A percentile compares a stretch with the other conserved stretches of the same genome.
These are phyloP conservation scores for Drosophila willistoni DNA, from an alignment of 1,140 invertebrate species.

Conservation along the genomic window DNA sequence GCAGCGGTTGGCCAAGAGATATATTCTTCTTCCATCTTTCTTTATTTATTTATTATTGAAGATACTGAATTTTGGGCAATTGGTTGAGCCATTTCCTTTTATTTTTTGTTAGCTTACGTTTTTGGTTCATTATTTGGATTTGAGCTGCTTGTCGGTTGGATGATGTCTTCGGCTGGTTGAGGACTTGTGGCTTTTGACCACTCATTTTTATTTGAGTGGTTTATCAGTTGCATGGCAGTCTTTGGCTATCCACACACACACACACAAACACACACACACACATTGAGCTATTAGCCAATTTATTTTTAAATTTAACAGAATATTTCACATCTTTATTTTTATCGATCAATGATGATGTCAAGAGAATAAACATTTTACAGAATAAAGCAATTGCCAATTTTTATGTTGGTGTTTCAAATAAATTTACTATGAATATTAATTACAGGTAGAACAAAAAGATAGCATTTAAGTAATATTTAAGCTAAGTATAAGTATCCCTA, in stretches of 20 bases:
- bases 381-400: no score
- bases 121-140: constrained; percentile 58
- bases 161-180: constrained; percentile 5
- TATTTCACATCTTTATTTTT: background rate
- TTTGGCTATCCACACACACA: background rate
- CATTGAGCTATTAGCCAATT: constrained; percentile 1
- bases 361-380: no score
- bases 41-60: constrained; percentile 8
- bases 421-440: no score
- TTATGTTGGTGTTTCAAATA: no score
- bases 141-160: constrained; percentile 30
- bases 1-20: constrained; percentile 18
- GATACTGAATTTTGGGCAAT: constrained; percentile 36
- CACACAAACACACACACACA: no score
- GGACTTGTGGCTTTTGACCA: constrained; percentile 30
- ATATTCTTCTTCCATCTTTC: background rate
- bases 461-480: no score
- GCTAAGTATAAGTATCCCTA: no score
- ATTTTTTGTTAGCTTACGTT: constrained; percentile 37
- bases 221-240: background rate
- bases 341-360: background rate
- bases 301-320: background rate
- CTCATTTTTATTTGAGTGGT: constrained; percentile 51
- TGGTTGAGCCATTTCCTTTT: constrained; percentile 23
- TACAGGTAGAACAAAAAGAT: no score